A percentile compares a stretch with the other conserved stretches of the same genome.
Evolutionary conservation across 2,797 vertebrate species (phyloP).

Genomic region (Acestrorhynchus altus): DNA sequence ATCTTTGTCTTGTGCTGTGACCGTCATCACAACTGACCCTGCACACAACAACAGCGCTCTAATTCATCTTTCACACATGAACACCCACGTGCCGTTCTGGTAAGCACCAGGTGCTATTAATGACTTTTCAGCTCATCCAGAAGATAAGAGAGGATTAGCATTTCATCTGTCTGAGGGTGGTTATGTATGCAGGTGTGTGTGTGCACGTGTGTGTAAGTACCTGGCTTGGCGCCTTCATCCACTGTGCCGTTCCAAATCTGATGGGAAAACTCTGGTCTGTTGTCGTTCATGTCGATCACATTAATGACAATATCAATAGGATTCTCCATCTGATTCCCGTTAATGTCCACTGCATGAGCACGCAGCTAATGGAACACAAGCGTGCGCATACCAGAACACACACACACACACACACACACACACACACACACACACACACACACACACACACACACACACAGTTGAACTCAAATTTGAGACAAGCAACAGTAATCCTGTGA

Average conservation of each 20-base stretch:
- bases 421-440: no score
- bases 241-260: conserved; percentile 95
- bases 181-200: conserved; percentile 16
- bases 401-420: neutral
- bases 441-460: neutral
- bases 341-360: conserved; percentile 95
- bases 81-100: neutral
- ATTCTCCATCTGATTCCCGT: conserved; percentile 98
- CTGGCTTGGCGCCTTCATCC: conserved; percentile 94
- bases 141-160: conserved; percentile 29
- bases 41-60: conserved; percentile 44
- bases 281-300: conserved; percentile 98
- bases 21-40: conserved; percentile 97
- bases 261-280: conserved; percentile 93
- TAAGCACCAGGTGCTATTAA: neutral
- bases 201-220: conserved; percentile 66
- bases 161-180: conserved; percentile 8
- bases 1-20: conserved; percentile 93
- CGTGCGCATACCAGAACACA: no score
- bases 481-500: no score
- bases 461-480: neutral
- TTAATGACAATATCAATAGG: conserved; percentile 99
- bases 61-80: conserved; percentile 1
- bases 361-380: conserved; percentile 80
- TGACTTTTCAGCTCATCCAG: neutral